phyloP scores from a whole-genome alignment of 2,888 invertebrate genomes.

The Nemurella pictetii region DNA sequence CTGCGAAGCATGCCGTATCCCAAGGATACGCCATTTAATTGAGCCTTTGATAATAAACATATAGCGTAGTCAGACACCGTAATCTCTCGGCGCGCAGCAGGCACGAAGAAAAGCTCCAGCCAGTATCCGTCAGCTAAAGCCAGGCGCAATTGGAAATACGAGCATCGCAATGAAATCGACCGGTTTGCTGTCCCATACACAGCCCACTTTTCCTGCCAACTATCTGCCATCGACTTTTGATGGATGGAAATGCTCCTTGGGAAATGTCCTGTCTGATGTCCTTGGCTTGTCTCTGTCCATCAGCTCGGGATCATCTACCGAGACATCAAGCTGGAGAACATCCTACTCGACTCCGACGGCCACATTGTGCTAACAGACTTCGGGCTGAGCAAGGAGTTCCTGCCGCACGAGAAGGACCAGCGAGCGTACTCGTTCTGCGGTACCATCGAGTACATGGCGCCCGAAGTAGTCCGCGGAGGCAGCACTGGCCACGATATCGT shows the following conservation, averaged over 20 bases:
- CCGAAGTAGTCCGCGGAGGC: conserved; percentile 77
- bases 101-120: neutral
- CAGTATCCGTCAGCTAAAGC: no score
- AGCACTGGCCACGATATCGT: conserved; percentile 92
- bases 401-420: conserved; percentile 69
- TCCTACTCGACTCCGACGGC: conserved; percentile 89
- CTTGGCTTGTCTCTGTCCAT: conserved; percentile 49
- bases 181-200: neutral
- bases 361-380: conserved; percentile 97
- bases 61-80: neutral
- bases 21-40: conserved; percentile 6
- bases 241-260: neutral
- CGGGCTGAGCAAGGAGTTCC: conserved; percentile 94
- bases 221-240: neutral
- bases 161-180: neutral
- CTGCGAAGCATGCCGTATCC: neutral
- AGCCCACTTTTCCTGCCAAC: neutral
- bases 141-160: neutral
- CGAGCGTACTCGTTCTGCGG: conserved; percentile 97
- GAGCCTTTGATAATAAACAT: neutral
- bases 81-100: neutral
- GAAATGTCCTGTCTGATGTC: neutral
- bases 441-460: conserved; percentile 98
- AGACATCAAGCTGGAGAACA: conserved; percentile 97
- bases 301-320: conserved; percentile 97